Base-by-base conservation (phyloP, 2,113 vertebrate species). In the Sclerurus mexicanus region DNA sequence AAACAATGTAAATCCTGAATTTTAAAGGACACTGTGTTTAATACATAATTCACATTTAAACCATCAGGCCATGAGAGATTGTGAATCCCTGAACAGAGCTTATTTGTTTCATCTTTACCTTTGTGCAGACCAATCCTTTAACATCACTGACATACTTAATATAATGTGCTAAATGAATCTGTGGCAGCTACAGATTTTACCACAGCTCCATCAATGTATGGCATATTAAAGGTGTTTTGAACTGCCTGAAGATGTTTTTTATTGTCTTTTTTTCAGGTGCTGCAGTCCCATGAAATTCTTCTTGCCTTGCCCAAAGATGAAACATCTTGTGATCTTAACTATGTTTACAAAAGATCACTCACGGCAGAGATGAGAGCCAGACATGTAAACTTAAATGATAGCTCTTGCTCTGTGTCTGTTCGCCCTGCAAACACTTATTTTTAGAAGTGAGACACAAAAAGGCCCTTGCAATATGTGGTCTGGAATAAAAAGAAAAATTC, bases 321-420 rank as follows among this genome's bases (percentile, higher is more conserved):
- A 97, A 92, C 55, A 66, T 50, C 39, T 80, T 62, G 47, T 83
- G 62, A 81, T 93, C 83, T 87, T 60, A 82, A 87, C 31, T 58
- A 73, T 82, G 62, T 94, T 97, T 94, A 95, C 91, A 89, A 67
- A 93, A 56, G 76, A 94, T 93, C 55, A 91, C 25, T 93, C 77
- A 74, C 27, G 49, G 22, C 58, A 92, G 91, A 95, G 91, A 90
- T 60, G 53, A 96, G 94, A 97, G 75, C 71, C 77, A 80, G 84
- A 68, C 44, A 85, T 31, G 28, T 53, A 93, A 96, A 68, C 42
- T 73, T 87, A 92, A 94, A 88, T 58, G 28, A 96, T 44, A 93
- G 39, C 50, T 94, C 78, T 85, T 89, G 58, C 50, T 94, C 60
- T 71, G 52, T 47, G 52, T 77, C 85, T 91, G 40, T 49, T 95